A percentile compares a stretch with the other conserved stretches of the same genome.
Conservation (phyloP, 2,113 vertebrate genomes). For the Motacilla tschutschensis region DNA sequence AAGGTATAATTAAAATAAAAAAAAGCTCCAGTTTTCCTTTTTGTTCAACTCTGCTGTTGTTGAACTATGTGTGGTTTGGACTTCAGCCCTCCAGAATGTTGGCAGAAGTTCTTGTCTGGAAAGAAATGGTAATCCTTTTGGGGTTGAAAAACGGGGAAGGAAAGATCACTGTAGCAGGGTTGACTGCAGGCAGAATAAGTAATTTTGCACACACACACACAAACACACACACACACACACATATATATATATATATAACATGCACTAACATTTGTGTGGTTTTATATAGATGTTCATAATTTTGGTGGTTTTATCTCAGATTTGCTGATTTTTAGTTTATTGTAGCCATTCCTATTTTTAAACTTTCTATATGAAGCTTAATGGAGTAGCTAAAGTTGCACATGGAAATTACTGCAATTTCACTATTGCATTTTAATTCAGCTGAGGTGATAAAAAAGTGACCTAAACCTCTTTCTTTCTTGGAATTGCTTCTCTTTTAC, state of each 20-base stretch:
- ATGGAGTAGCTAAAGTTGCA: background rate
- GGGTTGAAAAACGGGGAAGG: slow-evolving; percentile 36
- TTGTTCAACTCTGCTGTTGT: slow-evolving; percentile 41
- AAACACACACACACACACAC: too few species aligned
- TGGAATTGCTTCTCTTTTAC: background rate
- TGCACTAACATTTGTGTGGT: background rate
- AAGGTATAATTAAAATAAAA: slow-evolving; percentile 41
- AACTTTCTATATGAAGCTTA: background rate
- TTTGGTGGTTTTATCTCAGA: background rate
- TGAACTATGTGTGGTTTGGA: slow-evolving; percentile 58
- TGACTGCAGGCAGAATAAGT: slow-evolving; percentile 5
- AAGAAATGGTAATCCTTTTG: slow-evolving; percentile 56
- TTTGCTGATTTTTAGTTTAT: background rate
- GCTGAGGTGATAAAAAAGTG: background rate
- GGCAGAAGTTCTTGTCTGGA: slow-evolving; percentile 55
- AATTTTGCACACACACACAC: background rate
- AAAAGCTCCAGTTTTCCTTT: slow-evolving; percentile 34
- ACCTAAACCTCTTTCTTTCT: background rate
- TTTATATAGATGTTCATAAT: background rate
- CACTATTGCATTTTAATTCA: background rate
- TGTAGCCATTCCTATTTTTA: background rate
- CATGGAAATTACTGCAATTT: background rate
- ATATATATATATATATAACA: background rate
- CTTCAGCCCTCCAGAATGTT: slow-evolving; percentile 44
- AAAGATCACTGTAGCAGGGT: background rate